These are phyloP conservation scores for Matsumyia berberina DNA, from an alignment of 2,888 invertebrate genomes.

Conservation along the genomic window DNA sequence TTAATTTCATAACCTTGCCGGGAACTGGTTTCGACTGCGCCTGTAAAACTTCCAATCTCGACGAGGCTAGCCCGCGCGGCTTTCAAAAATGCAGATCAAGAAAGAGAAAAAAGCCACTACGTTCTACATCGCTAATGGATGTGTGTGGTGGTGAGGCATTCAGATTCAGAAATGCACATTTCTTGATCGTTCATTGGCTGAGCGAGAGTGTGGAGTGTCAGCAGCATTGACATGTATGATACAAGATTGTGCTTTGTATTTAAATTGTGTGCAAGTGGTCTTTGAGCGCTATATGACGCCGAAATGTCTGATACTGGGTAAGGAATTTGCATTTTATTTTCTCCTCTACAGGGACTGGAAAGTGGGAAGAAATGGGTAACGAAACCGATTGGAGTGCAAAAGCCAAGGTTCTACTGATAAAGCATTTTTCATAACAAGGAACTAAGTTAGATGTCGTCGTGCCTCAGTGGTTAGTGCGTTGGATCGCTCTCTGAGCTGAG, in stretches of 20 bases:
- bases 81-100: slow-evolving; percentile 13
- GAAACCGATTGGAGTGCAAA: not conserved
- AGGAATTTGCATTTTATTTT: not conserved
- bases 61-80: slow-evolving; percentile 19
- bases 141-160: slow-evolving; percentile 5
- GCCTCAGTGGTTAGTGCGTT: too few relatives aligned
- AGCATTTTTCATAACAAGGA: not conserved
- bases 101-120: not conserved
- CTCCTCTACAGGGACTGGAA: slow-evolving; percentile 4
- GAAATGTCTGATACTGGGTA: slow-evolving; percentile 26
- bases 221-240: not conserved
- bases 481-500: too few relatives aligned
- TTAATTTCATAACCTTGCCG: slow-evolving; percentile 51
- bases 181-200: not conserved
- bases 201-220: slow-evolving; percentile 5
- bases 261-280: slow-evolving; percentile 24
- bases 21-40: slow-evolving; percentile 65
- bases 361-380: slow-evolving; percentile 33
- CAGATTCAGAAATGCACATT: slow-evolving; percentile 39
- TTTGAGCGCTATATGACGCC: slow-evolving; percentile 34
- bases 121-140: not conserved
- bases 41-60: slow-evolving; percentile 43
- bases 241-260: slow-evolving; percentile 52
- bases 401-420: not conserved
- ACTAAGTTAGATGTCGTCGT: too few relatives aligned